Evolutionary conservation across 2,888 invertebrate species (phyloP).

Genomic region (Trichopria drosophilae): DNA sequence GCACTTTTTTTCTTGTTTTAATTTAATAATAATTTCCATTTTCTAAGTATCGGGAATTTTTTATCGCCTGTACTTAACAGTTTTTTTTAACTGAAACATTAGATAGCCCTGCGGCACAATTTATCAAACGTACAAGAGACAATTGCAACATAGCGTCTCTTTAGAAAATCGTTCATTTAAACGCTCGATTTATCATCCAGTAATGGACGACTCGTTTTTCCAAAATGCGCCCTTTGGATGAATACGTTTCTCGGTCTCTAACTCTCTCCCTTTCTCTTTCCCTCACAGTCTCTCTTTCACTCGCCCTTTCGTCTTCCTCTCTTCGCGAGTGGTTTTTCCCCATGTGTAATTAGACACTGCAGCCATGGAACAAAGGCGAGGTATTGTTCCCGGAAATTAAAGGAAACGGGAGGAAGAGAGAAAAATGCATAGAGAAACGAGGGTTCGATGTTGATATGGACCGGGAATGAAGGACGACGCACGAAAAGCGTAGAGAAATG

Average conservation of each 20-base stretch:
- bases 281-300: constrained; percentile 4
- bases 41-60: too few species aligned
- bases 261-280: constrained; percentile 7
- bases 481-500: too few species aligned
- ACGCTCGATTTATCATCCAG: too few species aligned
- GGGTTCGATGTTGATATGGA: constrained; percentile 32
- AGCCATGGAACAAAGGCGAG: constrained; percentile 47
- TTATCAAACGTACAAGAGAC: too few species aligned
- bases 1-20: too few species aligned
- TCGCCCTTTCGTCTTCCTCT: constrained; percentile 12
- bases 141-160: too few species aligned
- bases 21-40: too few species aligned
- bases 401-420: constrained; percentile 52
- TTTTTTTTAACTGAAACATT: too few species aligned
- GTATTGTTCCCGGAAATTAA: constrained; percentile 55
- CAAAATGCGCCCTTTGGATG: background rate
- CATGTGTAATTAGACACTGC: constrained; percentile 56
- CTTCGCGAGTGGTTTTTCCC: constrained; percentile 30
- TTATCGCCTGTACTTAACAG: too few species aligned
- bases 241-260: background rate
- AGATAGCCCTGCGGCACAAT: too few species aligned
- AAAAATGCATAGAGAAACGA: constrained; percentile 40
- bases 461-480: constrained; percentile 38
- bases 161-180: too few species aligned
- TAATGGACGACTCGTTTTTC: background rate